Evolutionary conservation across 2,113 vertebrate genomes (phyloP), one percentile per base, ranked within the genome.

Genomic region (Nesogale talazaci): DNA sequence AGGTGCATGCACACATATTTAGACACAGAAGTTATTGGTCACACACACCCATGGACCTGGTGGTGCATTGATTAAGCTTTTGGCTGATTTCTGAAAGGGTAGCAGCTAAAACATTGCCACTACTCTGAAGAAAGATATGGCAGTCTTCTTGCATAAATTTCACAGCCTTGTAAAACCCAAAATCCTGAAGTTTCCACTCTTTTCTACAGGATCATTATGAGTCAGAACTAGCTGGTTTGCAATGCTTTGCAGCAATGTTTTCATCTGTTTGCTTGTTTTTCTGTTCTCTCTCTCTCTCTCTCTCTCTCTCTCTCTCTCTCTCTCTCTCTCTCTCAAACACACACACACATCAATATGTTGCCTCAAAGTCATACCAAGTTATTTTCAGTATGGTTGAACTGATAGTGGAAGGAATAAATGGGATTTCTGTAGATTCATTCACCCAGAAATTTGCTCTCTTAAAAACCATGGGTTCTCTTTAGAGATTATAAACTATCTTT

Each of bases 401-500:
- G 9, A 46, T 27, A 36, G 15, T 17, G 38, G 15, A 36, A 17
- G 34, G 23, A 85, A 83, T 7, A 94, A 89, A 89, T 19, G 1
- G 3, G 19, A 83, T 59, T 65, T 84, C 1, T 82, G 57, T 20
- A 82, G 27, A 67, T 69, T 69, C n/a, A 61, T 70, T 69, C 69
- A 80, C 25, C 25, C 20, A 27, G 17, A 34, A 79, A 69, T 92
- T 90, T 90, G 20, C 78, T 90, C 22, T 95, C 63, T 34, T 78
- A 81, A 93, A 95, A 88, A 38, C 57, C 36, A 86, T 92, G 74
- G 16, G 6, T 78, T 88, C 72, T 76, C 76, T 85, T 90, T 87
- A 83, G 63, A 88, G 81, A 89, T 86, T 81, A 86, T 31, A 81
- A 90, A 78, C 61, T 52, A 14, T 88, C 83, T 57, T 83, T 67